Conservation (phyloP, 1,140 invertebrate species). For the Papilio xuthus region DNA sequence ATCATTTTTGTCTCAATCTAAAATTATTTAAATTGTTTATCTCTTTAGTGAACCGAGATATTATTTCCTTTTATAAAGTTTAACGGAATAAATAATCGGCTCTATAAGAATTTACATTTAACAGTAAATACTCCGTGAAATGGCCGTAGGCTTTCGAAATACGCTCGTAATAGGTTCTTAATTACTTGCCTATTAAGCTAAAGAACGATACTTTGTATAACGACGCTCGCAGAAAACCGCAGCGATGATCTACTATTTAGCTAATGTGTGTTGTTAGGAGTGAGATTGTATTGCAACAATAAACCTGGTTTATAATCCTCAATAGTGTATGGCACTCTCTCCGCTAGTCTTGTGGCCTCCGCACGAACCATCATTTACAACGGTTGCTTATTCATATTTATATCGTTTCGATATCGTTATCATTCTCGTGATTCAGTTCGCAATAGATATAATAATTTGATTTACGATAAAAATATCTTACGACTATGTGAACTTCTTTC, state of each 20-base stretch:
- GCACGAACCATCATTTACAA: slow-evolving; percentile 41
- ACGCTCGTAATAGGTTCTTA: slow-evolving; percentile 32
- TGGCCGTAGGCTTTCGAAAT: slow-evolving; percentile 33
- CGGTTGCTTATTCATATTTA: neutral
- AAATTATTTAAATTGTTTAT: neutral
- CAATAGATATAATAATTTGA: neutral
- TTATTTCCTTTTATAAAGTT: neutral
- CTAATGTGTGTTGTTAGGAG: slow-evolving; percentile 57
- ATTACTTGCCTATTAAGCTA: slow-evolving; percentile 34
- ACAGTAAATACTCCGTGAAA: slow-evolving; percentile 30
- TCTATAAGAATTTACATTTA: slow-evolving; percentile 26
- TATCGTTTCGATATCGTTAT: slow-evolving; percentile 5
- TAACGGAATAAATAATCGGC: neutral
- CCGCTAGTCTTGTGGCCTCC: slow-evolving; percentile 32
- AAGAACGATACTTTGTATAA: slow-evolving; percentile 28
- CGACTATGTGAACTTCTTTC: neutral
- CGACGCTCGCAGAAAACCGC: slow-evolving; percentile 6
- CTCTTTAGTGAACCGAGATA: neutral
- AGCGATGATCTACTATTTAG: slow-evolving; percentile 43
- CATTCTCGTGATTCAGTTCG: neutral
- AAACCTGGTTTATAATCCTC: slow-evolving; percentile 70
- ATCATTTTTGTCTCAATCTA: neutral
- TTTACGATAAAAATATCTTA: neutral
- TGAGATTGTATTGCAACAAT: slow-evolving; percentile 52
- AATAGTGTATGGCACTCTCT: slow-evolving; percentile 52